phyloP scores from a whole-genome alignment of 2,888 invertebrate genomes.

The Hecatera dysodea region DNA sequence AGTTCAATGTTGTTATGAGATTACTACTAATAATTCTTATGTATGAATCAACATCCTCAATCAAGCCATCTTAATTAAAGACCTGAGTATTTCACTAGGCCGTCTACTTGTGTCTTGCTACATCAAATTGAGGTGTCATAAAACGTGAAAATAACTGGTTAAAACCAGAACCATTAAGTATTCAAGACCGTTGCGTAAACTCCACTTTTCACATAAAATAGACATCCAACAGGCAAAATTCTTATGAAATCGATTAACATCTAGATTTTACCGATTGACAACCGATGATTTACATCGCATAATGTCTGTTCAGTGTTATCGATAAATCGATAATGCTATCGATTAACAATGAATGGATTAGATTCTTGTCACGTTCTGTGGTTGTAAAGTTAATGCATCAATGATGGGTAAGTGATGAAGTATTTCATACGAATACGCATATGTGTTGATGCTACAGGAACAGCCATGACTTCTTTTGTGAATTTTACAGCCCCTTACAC shows the following conservation, averaged over 20 bases:
- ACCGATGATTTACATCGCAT: conserved; percentile 61
- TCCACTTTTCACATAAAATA: conserved; percentile 34
- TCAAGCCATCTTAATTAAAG: neutral
- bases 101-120: neutral
- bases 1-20: no score
- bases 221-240: conserved; percentile 35
- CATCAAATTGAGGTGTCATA: neutral
- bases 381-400: conserved; percentile 23
- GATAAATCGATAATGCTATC: conserved; percentile 52
- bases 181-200: conserved; percentile 23
- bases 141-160: neutral
- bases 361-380: conserved; percentile 60
- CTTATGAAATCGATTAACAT: conserved; percentile 58
- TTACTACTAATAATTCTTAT: neutral
- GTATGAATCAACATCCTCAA: neutral
- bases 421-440: neutral
- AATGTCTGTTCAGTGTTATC: conserved; percentile 52
- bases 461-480: no score
- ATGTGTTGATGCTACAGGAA: no score
- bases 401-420: conserved; percentile 16
- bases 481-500: no score
- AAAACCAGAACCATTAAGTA: conserved; percentile 12
- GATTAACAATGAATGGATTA: conserved; percentile 29
- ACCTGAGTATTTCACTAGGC: neutral
- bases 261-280: conserved; percentile 57